Evolutionary conservation across 2,113 vertebrate species (phyloP).

Genomic region (Hyla sarda): DNA sequence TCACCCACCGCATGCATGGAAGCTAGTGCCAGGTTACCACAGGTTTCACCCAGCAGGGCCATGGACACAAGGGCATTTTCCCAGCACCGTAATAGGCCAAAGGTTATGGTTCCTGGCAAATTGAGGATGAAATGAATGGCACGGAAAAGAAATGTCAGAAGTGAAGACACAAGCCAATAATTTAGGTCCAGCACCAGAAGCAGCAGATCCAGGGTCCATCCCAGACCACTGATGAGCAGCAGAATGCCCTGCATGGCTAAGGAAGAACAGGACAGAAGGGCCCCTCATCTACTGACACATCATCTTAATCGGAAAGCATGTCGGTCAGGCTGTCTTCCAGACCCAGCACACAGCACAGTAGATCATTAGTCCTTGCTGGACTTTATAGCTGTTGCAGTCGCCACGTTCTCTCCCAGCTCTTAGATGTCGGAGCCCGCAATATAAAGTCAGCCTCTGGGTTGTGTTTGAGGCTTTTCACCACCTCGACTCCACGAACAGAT

Average conservation of each 20-base stretch:
- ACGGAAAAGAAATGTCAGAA: conserved; percentile 77
- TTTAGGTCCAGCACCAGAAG: conserved; percentile 87
- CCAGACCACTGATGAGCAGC: conserved; percentile 77
- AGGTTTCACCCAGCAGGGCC: conserved; percentile 68
- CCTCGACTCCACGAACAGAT: neutral
- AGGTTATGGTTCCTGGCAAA: conserved; percentile 76
- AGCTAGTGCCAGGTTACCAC: conserved; percentile 66
- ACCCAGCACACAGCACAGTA: too few relatives aligned
- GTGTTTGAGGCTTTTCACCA: neutral
- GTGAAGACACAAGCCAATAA: conserved; percentile 84
- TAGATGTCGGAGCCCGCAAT: too few relatives aligned
- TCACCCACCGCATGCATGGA: conserved; percentile 67
- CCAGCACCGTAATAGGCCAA: conserved; percentile 72
- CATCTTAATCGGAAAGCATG: neutral
- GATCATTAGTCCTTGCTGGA: neutral
- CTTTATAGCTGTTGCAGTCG: neutral
- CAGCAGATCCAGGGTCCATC: conserved; percentile 79
- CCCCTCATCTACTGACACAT: neutral
- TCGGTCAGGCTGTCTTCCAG: too few relatives aligned
- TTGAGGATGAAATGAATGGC: conserved; percentile 75
- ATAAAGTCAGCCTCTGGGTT: neutral
- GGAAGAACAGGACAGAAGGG: conserved; percentile 46
- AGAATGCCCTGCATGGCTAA: conserved; percentile 87
- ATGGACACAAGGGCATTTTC: conserved; percentile 71
- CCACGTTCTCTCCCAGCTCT: neutral